A percentile compares a stretch with the other conserved stretches of the same genome.
Evolutionary conservation across 2,113 vertebrate genomes (phyloP).

Genomic region (Petrocephalus zakoni): DNA sequence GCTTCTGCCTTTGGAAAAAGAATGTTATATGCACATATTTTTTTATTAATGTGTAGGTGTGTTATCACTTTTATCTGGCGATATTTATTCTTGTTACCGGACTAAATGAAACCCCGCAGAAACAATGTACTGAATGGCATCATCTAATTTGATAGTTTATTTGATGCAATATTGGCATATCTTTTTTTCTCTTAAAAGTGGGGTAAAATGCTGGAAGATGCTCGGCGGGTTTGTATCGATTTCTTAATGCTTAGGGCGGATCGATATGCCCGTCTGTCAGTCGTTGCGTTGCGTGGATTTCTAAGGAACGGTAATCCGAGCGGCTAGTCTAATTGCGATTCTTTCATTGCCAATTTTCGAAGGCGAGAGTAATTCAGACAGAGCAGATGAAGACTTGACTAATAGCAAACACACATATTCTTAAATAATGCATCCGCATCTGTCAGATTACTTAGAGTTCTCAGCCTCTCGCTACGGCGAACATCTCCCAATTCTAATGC

Average conservation of each 20-base stretch:
- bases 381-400: constrained; percentile 47
- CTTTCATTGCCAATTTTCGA: constrained; percentile 26
- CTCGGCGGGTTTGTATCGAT: constrained; percentile 15
- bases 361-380: constrained; percentile 22
- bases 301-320: constrained; percentile 24
- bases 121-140: not conserved
- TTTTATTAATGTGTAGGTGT: not conserved
- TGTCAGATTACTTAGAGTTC: constrained; percentile 54
- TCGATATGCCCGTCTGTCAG: constrained; percentile 40
- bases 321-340: constrained; percentile 21
- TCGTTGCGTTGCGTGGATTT: constrained; percentile 36
- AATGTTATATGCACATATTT: not conserved
- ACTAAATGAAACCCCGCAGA: not conserved
- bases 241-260: constrained; percentile 12
- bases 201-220: not conserved
- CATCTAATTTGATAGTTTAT: not conserved
- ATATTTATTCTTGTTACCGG: not conserved
- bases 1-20: not conserved
- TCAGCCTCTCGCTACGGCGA: constrained; percentile 30
- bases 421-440: constrained; percentile 61
- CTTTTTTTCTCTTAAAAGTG: not conserved
- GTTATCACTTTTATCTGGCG: not conserved
- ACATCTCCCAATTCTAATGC: constrained; percentile 42
- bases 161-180: not conserved
- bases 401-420: constrained; percentile 50